These are phyloP conservation scores for Pterocles gutturalis DNA, from an alignment of 2,113 vertebrate genomes.

Conservation along the genomic window DNA sequence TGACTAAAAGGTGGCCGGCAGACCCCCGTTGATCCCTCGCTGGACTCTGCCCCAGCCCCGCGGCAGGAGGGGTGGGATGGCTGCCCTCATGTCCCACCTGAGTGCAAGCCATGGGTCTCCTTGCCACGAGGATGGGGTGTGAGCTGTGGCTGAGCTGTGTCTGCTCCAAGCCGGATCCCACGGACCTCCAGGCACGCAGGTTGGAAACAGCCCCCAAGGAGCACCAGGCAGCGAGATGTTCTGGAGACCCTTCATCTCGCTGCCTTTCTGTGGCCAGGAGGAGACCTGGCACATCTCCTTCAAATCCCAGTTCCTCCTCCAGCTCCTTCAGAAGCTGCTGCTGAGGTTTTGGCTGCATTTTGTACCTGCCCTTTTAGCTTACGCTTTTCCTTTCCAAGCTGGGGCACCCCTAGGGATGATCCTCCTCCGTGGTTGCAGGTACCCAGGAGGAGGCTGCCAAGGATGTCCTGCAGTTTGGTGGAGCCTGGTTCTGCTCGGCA, in stretches of 20 bases:
- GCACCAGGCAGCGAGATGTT: neutral
- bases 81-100: fast-evolving
- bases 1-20: neutral
- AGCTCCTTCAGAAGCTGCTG: neutral
- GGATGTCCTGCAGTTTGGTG: neutral
- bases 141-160: neutral
- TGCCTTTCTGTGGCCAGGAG: neutral
- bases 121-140: neutral
- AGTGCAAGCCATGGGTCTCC: neutral
- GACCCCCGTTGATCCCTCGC: neutral
- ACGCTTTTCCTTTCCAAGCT: neutral
- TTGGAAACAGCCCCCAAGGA: neutral
- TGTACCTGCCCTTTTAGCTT: fast-evolving
- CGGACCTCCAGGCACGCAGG: neutral
- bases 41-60: neutral
- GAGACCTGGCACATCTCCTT: neutral
- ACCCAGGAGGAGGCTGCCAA: neutral
- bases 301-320: neutral
- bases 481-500: neutral
- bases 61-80: neutral
- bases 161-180: neutral
- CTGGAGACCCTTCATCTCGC: neutral
- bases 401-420: neutral
- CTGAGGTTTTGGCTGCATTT: neutral
- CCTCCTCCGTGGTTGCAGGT: neutral